A percentile compares a stretch with the other conserved stretches of the same genome.
These are phyloP conservation scores for Acanthaster planci DNA, from an alignment of 35 echinoderm and acorn worm species.

Conservation along the genomic window DNA sequence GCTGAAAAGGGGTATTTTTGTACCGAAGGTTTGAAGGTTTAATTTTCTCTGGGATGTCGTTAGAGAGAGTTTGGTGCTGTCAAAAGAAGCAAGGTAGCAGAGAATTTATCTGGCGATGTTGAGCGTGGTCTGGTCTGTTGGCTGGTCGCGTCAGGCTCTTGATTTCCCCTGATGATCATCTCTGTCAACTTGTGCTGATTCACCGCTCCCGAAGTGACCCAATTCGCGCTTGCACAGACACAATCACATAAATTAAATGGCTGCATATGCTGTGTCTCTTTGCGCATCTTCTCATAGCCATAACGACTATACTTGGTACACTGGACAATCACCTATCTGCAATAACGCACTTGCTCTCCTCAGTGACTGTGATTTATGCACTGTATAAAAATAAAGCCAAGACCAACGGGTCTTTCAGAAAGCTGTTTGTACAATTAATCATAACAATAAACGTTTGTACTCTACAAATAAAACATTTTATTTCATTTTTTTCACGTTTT, in stretches of 20 bases:
- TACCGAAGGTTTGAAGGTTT: neutral
- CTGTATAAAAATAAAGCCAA: no score
- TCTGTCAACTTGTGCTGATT: slow-evolving; percentile 33
- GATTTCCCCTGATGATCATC: slow-evolving; percentile 28
- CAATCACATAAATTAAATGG: slow-evolving; percentile 29
- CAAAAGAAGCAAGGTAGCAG: neutral
- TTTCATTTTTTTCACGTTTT: no score
- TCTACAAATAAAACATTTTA: no score
- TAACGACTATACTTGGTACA: neutral
- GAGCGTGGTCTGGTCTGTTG: neutral
- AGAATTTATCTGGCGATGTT: slow-evolving; percentile 3
- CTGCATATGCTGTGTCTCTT: slow-evolving; percentile 20
- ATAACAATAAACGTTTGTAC: no score
- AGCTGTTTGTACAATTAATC: no score
- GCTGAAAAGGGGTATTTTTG: neutral
- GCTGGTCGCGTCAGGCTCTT: neutral
- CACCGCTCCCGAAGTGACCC: slow-evolving; percentile 29
- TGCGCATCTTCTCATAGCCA: slow-evolving; percentile 9
- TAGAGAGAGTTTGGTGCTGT: slow-evolving; percentile 1
- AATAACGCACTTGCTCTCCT: no score
- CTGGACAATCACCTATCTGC: no score
- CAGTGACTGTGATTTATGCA: no score
- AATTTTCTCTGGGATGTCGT: slow-evolving; percentile 15
- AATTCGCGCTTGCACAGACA: slow-evolving; percentile 32
- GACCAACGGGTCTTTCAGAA: no score